These are phyloP conservation scores for Nicator chloris DNA, from an alignment of 2,113 vertebrate genomes.

Conservation along the genomic window DNA sequence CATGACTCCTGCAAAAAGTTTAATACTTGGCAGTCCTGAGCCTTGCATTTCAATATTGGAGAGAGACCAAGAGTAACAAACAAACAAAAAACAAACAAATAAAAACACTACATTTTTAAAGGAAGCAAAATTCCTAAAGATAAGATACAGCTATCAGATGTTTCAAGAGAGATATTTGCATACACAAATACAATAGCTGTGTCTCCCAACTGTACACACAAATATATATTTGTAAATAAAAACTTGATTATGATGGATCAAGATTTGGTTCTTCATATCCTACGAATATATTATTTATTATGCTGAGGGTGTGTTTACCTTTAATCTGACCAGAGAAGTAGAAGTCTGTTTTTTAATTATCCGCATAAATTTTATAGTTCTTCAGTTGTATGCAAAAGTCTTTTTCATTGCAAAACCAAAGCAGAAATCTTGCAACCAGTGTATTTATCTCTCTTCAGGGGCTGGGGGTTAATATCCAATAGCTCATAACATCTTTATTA, in stretches of 20 bases:
- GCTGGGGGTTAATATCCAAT: slow-evolving; percentile 77
- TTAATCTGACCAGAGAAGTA: slow-evolving; percentile 24
- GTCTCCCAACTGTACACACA: neutral
- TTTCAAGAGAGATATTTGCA: neutral
- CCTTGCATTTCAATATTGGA: neutral
- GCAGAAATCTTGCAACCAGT: slow-evolving; percentile 51
- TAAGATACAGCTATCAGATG: neutral
- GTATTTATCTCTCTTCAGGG: slow-evolving; percentile 75
- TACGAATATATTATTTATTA: neutral
- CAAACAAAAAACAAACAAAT: neutral
- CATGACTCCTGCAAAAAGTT: neutral
- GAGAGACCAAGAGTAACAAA: neutral
- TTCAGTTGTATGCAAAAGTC: slow-evolving; percentile 54
- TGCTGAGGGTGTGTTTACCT: slow-evolving; percentile 46
- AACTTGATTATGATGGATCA: neutral
- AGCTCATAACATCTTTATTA: slow-evolving; percentile 81
- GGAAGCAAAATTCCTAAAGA: neutral
- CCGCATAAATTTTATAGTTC: slow-evolving; percentile 61
- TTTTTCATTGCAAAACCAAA: slow-evolving; percentile 65
- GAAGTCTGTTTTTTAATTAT: slow-evolving; percentile 61
- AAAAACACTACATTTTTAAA: too few relatives aligned
- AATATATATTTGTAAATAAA: neutral
- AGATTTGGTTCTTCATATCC: neutral
- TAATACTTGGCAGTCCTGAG: neutral
- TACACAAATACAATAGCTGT: neutral